Evolutionary conservation across 2,888 invertebrate species (phyloP).

Genomic region (Pharmacophagus antenor): DNA sequence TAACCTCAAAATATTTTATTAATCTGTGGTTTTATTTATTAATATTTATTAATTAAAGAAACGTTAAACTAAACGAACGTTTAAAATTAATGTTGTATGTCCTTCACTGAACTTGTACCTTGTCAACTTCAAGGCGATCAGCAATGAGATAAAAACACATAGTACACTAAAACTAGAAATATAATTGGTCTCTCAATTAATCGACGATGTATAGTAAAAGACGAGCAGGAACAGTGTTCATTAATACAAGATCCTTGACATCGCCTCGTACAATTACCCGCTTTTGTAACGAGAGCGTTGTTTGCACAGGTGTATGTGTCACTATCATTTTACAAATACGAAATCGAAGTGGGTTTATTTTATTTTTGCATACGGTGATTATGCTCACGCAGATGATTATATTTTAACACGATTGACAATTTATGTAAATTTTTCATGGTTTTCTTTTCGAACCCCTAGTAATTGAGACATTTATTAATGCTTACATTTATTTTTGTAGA

Average conservation of each 20-base stretch:
- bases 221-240: constrained; percentile 11
- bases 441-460: too few relatives aligned
- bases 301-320: constrained; percentile 22
- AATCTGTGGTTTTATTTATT: too few relatives aligned
- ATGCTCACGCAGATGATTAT: background rate
- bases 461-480: too few relatives aligned
- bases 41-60: background rate
- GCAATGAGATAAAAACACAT: background rate
- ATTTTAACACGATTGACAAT: background rate
- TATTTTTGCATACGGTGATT: background rate
- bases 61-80: background rate
- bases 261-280: constrained; percentile 22
- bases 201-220: background rate
- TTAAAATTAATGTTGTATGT: background rate
- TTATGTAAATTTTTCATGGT: too few relatives aligned
- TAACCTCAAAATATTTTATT: too few relatives aligned
- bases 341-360: constrained; percentile 7
- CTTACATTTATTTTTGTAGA: too few relatives aligned
- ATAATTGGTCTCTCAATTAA: constrained; percentile 10
- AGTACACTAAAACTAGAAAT: background rate
- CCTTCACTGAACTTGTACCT: background rate
- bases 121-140: constrained; percentile 1
- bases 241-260: constrained; percentile 22
- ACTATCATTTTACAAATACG: constrained; percentile 4
- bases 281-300: constrained; percentile 9